Conservation (phyloP, 2,113 vertebrate species). For the Axis porcinus region DNA sequence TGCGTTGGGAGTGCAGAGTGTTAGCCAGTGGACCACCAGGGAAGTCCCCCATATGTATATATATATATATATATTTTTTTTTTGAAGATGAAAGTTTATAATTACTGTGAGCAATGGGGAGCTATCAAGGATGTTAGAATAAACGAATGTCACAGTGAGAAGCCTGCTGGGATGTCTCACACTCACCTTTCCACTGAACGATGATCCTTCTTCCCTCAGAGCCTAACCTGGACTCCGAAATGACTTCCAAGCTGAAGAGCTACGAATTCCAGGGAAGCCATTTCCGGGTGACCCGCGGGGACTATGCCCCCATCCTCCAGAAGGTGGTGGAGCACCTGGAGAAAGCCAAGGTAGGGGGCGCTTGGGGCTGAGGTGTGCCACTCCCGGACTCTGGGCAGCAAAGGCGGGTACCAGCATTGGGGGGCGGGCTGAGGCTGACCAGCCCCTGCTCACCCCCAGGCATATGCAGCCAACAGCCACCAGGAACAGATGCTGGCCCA, state of each 20-base stretch:
- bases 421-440: background rate
- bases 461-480: slow-evolving; percentile 86
- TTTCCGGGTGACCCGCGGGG: slow-evolving; percentile 88
- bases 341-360: slow-evolving; percentile 84
- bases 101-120: background rate
- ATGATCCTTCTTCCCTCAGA: slow-evolving; percentile 70
- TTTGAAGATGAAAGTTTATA: background rate
- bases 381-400: background rate
- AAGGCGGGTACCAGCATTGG: fast-evolving
- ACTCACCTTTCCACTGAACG: background rate
- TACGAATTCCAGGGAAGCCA: slow-evolving; percentile 84
- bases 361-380: fast-evolving
- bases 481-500: slow-evolving; percentile 89
- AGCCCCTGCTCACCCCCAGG: slow-evolving; percentile 64
- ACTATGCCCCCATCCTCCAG: slow-evolving; percentile 88
- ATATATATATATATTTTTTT: background rate
- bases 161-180: background rate
- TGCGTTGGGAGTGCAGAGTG: background rate
- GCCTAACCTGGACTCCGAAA: slow-evolving; percentile 79
- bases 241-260: slow-evolving; percentile 78
- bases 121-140: background rate
- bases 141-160: background rate
- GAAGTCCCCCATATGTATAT: background rate
- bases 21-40: background rate
- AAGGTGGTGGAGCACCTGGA: slow-evolving; percentile 86